Percentiles rank a stretch among this genome's conserved stretches.
Conservation (phyloP, 2,113 vertebrate genomes). For the Oxygymnocypris stewartii region DNA sequence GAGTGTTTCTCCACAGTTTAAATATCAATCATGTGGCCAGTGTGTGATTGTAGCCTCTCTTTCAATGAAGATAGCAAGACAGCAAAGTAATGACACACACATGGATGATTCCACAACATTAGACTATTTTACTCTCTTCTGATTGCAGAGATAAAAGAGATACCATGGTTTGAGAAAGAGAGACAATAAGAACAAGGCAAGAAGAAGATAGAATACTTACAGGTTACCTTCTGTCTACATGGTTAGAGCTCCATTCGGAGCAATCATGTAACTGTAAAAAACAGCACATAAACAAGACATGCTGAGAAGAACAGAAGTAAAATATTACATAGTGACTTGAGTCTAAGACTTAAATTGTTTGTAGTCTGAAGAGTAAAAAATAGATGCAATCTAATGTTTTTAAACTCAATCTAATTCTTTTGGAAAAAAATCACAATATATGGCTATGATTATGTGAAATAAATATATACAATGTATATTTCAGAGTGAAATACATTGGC, state of each 20-base stretch:
- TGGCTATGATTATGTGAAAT: no score
- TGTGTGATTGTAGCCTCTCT: slow-evolving; percentile 57
- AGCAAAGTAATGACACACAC: slow-evolving; percentile 46
- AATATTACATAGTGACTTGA: background rate
- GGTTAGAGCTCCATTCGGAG: background rate
- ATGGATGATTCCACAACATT: slow-evolving; percentile 26
- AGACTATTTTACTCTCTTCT: slow-evolving; percentile 25
- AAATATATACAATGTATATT: no score
- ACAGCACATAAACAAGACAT: background rate
- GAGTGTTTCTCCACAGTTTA: slow-evolving; percentile 53
- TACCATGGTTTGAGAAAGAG: background rate
- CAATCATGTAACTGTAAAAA: background rate
- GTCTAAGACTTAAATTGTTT: background rate
- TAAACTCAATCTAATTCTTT: background rate
- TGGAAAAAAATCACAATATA: no score
- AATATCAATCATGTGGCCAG: slow-evolving; percentile 59
- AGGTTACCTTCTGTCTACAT: background rate
- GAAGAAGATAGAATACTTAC: background rate
- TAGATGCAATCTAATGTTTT: background rate
- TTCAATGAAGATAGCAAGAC: slow-evolving; percentile 34
- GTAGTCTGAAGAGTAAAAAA: background rate
- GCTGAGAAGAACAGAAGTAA: background rate
- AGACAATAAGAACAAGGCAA: background rate
- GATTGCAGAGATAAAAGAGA: slow-evolving; percentile 39
- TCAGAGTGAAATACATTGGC: no score